Percentiles rank a stretch among this genome's conserved stretches.
Conservation (phyloP, 2,888 invertebrate species). For the Dorcus parallelipipedus region DNA sequence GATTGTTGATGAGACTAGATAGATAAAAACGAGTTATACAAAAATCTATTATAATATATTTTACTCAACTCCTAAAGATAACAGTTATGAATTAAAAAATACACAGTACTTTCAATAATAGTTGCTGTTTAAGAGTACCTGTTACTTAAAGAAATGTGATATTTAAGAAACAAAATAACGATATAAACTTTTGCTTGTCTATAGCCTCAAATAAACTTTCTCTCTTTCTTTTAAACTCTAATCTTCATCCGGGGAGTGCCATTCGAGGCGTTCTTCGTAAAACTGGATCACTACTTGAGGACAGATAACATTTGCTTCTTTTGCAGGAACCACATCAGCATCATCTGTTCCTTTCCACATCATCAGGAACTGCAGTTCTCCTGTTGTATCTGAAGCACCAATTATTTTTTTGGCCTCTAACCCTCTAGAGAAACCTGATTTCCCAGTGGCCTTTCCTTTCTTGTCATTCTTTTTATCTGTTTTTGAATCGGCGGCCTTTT, state of each 20-base stretch:
- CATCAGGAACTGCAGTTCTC: conserved; percentile 86
- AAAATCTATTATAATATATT: no score
- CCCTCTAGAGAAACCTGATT: conserved; percentile 75
- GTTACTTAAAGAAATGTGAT: neutral
- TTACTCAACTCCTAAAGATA: neutral
- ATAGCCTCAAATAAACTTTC: no score
- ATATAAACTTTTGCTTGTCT: neutral
- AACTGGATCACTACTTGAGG: conserved; percentile 95
- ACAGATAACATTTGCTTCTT: conserved; percentile 85
- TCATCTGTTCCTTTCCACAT: conserved; percentile 95
- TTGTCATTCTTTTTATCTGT: conserved; percentile 12
- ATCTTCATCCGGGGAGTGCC: conserved; percentile 73
- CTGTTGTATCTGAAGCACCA: conserved; percentile 76
- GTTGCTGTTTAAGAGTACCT: neutral
- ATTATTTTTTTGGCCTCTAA: conserved; percentile 84
- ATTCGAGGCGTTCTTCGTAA: conserved; percentile 92
- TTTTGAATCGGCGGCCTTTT: conserved; percentile 10
- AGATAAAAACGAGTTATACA: no score
- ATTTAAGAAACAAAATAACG: neutral
- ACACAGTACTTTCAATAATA: neutral
- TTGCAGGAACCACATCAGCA: conserved; percentile 89
- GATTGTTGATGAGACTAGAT: no score
- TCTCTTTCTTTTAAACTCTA: no score
- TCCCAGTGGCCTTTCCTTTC: conserved; percentile 26
- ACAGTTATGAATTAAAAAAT: neutral